Evolutionary conservation across 2,888 invertebrate genomes (phyloP).

Genomic region (Nesidiocoris tenuis): DNA sequence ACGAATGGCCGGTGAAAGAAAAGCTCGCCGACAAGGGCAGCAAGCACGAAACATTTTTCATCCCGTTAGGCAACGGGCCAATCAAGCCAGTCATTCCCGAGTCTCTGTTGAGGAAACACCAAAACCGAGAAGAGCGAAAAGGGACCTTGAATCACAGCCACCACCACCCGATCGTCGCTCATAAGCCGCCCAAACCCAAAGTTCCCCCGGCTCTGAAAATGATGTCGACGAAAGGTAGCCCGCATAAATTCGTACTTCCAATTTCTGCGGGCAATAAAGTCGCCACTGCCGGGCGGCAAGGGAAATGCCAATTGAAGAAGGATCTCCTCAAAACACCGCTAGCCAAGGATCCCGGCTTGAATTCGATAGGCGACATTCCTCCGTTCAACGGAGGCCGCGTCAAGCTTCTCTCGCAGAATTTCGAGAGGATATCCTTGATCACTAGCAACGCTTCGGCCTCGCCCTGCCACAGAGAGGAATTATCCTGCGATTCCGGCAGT

Average conservation of each 20-base stretch:
- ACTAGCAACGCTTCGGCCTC: not conserved
- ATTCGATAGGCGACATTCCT: conserved; percentile 42
- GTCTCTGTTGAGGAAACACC: conserved; percentile 47
- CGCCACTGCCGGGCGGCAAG: not conserved
- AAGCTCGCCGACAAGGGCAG: conserved; percentile 37
- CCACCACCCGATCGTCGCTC: conserved; percentile 58
- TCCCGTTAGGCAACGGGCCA: conserved; percentile 49
- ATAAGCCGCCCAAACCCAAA: conserved; percentile 70
- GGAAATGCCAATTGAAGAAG: conserved; percentile 26
- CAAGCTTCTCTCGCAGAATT: conserved; percentile 50
- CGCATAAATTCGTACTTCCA: conserved; percentile 4
- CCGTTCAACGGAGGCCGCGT: conserved; percentile 48
- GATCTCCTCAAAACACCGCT: conserved; percentile 39
- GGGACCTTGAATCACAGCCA: not conserved
- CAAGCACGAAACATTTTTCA: conserved; percentile 51
- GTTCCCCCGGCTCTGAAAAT: conserved; percentile 28
- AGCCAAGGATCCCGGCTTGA: conserved; percentile 48
- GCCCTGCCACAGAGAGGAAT: conserved; percentile 44
- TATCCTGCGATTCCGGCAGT: conserved; percentile 54
- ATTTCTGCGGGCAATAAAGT: conserved; percentile 1
- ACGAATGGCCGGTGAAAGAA: conserved; percentile 40
- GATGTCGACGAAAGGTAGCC: conserved; percentile 20
- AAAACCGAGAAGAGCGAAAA: conserved; percentile 48
- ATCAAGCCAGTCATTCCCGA: conserved; percentile 47
- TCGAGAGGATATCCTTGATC: conserved; percentile 51